These are phyloP conservation scores for Lutjanus argentimaculatus DNA, from an alignment of 2,797 vertebrate species.

Conservation along the genomic window DNA sequence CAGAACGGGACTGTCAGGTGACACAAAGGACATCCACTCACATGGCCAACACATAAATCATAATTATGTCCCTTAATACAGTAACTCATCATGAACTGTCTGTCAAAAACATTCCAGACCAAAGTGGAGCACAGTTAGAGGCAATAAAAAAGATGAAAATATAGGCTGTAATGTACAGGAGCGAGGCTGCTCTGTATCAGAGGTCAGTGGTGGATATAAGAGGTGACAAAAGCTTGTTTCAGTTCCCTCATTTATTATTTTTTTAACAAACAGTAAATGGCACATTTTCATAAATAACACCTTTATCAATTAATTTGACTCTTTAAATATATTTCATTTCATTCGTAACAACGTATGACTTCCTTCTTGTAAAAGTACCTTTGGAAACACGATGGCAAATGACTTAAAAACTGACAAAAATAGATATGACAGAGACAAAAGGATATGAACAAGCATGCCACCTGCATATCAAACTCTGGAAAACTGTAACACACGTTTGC, in stretches of 20 bases:
- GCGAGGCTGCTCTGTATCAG: not conserved
- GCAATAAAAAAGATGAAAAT: slow-evolving; percentile 40
- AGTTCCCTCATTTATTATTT: slow-evolving; percentile 53
- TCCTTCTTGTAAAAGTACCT: slow-evolving; percentile 63
- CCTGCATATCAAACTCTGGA: slow-evolving; percentile 64
- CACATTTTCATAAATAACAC: slow-evolving; percentile 76
- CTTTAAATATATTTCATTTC: slow-evolving; percentile 64
- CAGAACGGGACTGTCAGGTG: slow-evolving; percentile 28
- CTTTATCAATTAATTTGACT: slow-evolving; percentile 50
- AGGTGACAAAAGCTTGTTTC: slow-evolving; percentile 3
- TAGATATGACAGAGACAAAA: slow-evolving; percentile 43
- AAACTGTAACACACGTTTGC: slow-evolving; percentile 61
- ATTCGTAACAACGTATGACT: slow-evolving; percentile 61
- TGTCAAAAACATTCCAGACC: slow-evolving; percentile 24
- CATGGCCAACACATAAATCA: slow-evolving; percentile 33
- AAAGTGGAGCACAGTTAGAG: slow-evolving; percentile 24
- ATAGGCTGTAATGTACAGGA: not conserved
- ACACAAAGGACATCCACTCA: slow-evolving; percentile 34
- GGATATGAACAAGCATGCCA: slow-evolving; percentile 75
- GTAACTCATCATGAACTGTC: slow-evolving; percentile 26
- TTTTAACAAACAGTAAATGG: slow-evolving; percentile 79
- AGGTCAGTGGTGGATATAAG: not conserved
- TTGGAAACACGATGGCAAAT: slow-evolving; percentile 49
- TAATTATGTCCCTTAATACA: slow-evolving; percentile 5
- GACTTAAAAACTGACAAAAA: slow-evolving; percentile 41